Percentiles rank a stretch among this genome's conserved stretches.
Conservation (phyloP, 2,888 invertebrate genomes). For the Abrostola tripartita region DNA sequence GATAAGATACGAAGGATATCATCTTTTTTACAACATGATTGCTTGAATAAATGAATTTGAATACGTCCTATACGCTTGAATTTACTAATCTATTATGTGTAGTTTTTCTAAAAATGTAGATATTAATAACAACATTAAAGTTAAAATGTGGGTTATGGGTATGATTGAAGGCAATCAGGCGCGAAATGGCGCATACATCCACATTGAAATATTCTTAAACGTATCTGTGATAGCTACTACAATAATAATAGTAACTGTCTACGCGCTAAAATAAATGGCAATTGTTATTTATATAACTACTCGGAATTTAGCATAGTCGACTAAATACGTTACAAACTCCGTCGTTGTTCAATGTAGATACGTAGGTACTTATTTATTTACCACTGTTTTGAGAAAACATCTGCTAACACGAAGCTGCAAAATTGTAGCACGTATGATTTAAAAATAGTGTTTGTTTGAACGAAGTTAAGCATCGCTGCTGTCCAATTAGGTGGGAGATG, state of each 20-base stretch:
- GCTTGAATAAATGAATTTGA: no score
- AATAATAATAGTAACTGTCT: no score
- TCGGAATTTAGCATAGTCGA: no score
- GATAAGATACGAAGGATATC: no score
- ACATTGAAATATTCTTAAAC: constrained; percentile 58
- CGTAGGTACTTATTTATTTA: constrained; percentile 3
- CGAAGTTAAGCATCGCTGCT: constrained; percentile 62
- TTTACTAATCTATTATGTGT: no score
- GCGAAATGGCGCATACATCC: constrained; percentile 77
- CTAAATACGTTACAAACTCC: constrained; percentile 3
- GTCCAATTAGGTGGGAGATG: constrained; percentile 66
- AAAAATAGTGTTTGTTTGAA: constrained; percentile 49
- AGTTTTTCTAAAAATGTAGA: no score
- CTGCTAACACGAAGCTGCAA: constrained; percentile 8
- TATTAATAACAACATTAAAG: no score
- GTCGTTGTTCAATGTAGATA: no score
- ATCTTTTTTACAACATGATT: no score
- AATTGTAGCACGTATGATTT: constrained; percentile 11
- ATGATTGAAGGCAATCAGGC: constrained; percentile 79
- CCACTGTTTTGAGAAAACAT: constrained; percentile 12
- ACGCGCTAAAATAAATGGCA: no score
- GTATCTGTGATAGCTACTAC: background rate
- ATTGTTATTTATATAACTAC: no score
- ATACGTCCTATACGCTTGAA: constrained; percentile 5
- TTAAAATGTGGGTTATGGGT: constrained; percentile 72